Evolutionary conservation across 2,888 invertebrate species (phyloP).

Genomic region (Agrotis puta): DNA sequence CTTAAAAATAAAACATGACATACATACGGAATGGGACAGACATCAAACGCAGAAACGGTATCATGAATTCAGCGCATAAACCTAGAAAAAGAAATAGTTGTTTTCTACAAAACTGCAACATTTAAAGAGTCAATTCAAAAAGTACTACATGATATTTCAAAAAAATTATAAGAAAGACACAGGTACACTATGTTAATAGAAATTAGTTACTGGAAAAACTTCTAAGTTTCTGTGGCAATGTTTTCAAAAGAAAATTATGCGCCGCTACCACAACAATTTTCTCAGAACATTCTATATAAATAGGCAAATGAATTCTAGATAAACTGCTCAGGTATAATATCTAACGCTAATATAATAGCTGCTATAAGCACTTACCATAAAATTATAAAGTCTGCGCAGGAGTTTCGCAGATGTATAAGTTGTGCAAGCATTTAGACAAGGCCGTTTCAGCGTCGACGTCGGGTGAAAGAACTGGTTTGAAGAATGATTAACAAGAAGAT

Average conservation of each 20-base stretch:
- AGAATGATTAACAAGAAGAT: not conserved
- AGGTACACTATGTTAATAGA: not conserved
- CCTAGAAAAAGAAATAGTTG: too few species aligned
- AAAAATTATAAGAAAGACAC: not conserved
- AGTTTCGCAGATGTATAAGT: conserved; percentile 35
- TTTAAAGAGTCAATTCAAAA: too few species aligned
- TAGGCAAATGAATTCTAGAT: conserved; percentile 7
- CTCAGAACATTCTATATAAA: conserved; percentile 27
- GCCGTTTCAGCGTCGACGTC: conserved; percentile 31
- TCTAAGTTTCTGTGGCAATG: not conserved
- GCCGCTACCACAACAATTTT: conserved; percentile 1
- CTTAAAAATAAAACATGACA: too few species aligned
- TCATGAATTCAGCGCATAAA: too few species aligned
- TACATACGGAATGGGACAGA: too few species aligned
- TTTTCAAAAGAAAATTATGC: conserved; percentile 7
- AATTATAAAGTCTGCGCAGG: conserved; percentile 8
- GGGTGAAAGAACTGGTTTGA: conserved; percentile 18
- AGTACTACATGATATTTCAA: not conserved
- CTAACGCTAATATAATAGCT: not conserved
- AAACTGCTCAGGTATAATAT: not conserved
- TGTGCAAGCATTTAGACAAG: conserved; percentile 52
- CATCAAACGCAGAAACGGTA: too few species aligned
- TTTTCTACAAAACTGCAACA: too few species aligned
- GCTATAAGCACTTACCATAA: not conserved
- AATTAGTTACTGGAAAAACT: not conserved